Evolutionary conservation across 1,140 invertebrate genomes (phyloP).

Genomic region (Steinernema khuongi): DNA sequence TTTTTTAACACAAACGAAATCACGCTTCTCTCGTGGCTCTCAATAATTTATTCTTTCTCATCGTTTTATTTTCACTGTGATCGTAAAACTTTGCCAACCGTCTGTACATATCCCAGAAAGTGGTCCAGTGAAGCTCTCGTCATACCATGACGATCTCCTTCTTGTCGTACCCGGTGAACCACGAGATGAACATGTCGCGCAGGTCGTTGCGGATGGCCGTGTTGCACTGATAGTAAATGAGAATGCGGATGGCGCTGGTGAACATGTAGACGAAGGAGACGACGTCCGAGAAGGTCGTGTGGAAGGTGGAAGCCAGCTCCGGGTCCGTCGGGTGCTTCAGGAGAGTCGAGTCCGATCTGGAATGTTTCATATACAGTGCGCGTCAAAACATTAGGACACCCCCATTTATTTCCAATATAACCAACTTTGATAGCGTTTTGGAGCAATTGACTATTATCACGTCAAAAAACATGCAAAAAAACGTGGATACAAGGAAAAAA

Average conservation of each 20-base stretch:
- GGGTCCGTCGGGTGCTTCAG: conserved; percentile 44
- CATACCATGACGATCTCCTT: conserved; percentile 8
- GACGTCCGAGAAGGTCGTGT: conserved; percentile 50
- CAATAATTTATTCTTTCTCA: too few relatives aligned
- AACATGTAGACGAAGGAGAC: conserved; percentile 53
- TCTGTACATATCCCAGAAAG: not conserved
- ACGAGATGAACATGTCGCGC: not conserved
- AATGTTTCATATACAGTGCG: conserved; percentile 19
- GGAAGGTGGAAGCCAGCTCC: conserved; percentile 49
- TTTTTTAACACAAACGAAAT: too few relatives aligned
- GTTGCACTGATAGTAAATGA: conserved; percentile 52
- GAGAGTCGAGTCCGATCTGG: conserved; percentile 39
- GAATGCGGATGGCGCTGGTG: conserved; percentile 49
- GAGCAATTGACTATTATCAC: not conserved
- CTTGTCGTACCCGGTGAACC: not conserved
- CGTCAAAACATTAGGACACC: not conserved
- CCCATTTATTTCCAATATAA: too few relatives aligned
- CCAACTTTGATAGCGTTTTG: not conserved
- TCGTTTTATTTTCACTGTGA: not conserved
- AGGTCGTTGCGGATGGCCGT: conserved; percentile 38
- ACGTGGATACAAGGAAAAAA: too few relatives aligned
- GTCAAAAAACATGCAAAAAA: too few relatives aligned
- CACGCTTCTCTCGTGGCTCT: too few relatives aligned
- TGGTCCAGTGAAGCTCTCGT: not conserved
- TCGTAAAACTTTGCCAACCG: not conserved